These are phyloP conservation scores for Apeltes quadracus DNA, from an alignment of 2,113 vertebrate species.

Conservation along the genomic window DNA sequence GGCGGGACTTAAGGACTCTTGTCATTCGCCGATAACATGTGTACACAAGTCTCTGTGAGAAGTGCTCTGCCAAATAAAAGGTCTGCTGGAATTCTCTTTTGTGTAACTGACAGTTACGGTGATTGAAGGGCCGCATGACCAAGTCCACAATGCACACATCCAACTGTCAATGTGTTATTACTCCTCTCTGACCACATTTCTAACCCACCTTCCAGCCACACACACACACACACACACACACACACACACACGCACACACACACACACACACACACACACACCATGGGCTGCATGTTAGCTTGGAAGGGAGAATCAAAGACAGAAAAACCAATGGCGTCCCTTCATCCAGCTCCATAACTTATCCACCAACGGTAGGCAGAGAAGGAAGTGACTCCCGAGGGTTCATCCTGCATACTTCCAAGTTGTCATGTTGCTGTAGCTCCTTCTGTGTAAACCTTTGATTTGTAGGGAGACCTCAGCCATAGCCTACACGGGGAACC, in stretches of 20 bases:
- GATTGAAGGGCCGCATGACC: conserved; percentile 48
- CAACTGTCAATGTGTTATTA: conserved; percentile 45
- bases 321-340: neutral
- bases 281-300: conserved; percentile 33
- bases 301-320: conserved; percentile 9
- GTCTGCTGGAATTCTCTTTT: conserved; percentile 26
- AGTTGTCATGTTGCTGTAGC: conserved; percentile 17
- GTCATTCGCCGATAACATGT: neutral
- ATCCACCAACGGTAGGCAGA: neutral
- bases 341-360: neutral
- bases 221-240: neutral
- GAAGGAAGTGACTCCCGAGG: neutral
- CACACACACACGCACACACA: neutral
- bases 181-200: conserved; percentile 28
- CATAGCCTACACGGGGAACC: conserved; percentile 34
- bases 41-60: conserved; percentile 39
- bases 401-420: conserved; percentile 45
- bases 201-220: neutral
- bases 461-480: conserved; percentile 35
- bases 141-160: conserved; percentile 20
- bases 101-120: conserved; percentile 39
- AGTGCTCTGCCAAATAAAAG: conserved; percentile 50
- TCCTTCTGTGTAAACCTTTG: conserved; percentile 49
- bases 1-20: neutral
- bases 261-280: neutral